Evolutionary conservation across 2,888 invertebrate species (phyloP), one percentile per base, ranked within the genome.

Genomic region (Brenthis ino): DNA sequence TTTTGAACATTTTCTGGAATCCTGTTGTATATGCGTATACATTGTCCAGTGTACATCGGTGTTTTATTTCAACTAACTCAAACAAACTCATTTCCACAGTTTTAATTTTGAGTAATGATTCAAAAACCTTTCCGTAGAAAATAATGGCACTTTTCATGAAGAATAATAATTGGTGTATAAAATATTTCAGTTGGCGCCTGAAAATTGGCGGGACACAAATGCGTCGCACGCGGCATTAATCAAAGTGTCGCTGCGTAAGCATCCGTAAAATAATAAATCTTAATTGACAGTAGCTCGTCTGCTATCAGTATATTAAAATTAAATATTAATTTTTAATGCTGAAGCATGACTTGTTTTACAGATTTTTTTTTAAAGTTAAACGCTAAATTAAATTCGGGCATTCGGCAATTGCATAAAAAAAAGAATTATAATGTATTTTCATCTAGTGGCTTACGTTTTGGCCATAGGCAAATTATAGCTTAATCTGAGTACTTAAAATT

Each of bases 181-280:
- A 54, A 54, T 66, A 54, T 58, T 28, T 50, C 28, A 50, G n/a
- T 58, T 6, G 14, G 33, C 50, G 20, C 4, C 61, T 33, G 33
- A 24, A 51, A 33, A 51, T 60, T n/a, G 14, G 47, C 47, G 47
- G 33, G 28, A 24, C 47, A 37, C 12, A 11, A 8, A 47, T 58
- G n/a, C 24, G 48, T 48, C 8, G 4, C 47, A 24, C 51, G 54
- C 43, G 24, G 47, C 16, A 54, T 66, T 60, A 14, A 66, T 66
- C 66, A 66, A 66, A 65, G 43, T 60, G 60, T 60, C 66, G 66
- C 28, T 43, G 58, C 12, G 57, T 57, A 61, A 61, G 65, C 65
- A 12, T 20, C 53, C 53, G 6, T 66, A 58, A 53, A 54, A 53
- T 66, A 57, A 60, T 66, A 66, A 66, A 66, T 66, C 48, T 66